Evolutionary conservation across 2,888 invertebrate genomes (phyloP).

Genomic region (Yponomeuta sedellus): DNA sequence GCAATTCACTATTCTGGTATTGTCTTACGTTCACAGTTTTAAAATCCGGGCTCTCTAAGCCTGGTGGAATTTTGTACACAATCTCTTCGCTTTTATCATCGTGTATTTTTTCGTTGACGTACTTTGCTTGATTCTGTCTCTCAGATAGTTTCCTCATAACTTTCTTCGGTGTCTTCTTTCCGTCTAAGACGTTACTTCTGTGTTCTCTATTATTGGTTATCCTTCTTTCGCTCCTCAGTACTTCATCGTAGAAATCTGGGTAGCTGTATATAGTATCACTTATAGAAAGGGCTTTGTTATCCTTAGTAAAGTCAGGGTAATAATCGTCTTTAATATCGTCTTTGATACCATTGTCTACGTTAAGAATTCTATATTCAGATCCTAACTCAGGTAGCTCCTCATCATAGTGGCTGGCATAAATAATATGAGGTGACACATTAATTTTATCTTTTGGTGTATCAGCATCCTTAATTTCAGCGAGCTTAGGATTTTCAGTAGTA

Average conservation of each 20-base stretch:
- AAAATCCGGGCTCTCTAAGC: conserved; percentile 48
- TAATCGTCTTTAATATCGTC: conserved; percentile 54
- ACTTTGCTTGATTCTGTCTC: conserved; percentile 16
- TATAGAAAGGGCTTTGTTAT: conserved; percentile 34
- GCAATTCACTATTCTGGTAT: conserved; percentile 22
- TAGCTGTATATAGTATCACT: conserved; percentile 19
- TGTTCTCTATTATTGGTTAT: not conserved
- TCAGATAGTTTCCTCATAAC: not conserved
- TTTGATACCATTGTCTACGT: conserved; percentile 34
- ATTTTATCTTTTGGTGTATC: conserved; percentile 19
- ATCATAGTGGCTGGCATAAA: conserved; percentile 20
- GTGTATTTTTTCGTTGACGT: conserved; percentile 12
- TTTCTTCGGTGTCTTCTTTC: conserved; percentile 17
- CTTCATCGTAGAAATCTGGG: conserved; percentile 7
- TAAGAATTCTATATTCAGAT: conserved; percentile 32
- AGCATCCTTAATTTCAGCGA: conserved; percentile 16
- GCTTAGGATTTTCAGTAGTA: conserved; percentile 16
- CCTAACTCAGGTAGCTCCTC: conserved; percentile 28
- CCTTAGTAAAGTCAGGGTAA: conserved; percentile 50
- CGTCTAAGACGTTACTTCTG: not conserved
- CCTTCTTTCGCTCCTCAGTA: conserved; percentile 16
- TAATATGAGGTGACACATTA: conserved; percentile 22
- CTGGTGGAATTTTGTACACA: conserved; percentile 39
- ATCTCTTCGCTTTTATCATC: conserved; percentile 25
- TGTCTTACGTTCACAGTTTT: conserved; percentile 41